phyloP scores from a whole-genome alignment of 2,113 vertebrate genomes.

The Cygnus atratus region DNA sequence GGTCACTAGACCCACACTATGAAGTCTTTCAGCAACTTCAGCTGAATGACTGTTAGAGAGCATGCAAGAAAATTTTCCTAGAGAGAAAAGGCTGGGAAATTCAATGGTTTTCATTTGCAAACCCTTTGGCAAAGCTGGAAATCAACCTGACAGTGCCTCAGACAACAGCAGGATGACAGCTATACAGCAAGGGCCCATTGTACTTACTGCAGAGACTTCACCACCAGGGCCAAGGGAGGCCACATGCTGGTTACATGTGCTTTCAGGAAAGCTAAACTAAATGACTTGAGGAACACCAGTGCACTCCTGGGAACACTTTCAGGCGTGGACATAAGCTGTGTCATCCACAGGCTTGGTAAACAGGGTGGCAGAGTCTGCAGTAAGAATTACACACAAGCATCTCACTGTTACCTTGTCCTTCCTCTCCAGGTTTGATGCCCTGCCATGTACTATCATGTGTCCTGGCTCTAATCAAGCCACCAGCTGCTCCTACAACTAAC shows the following conservation, averaged over 20 bases:
- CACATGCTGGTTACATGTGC: constrained; percentile 29
- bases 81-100: neutral
- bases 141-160: neutral
- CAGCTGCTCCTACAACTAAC: neutral
- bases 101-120: neutral
- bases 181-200: constrained; percentile 8
- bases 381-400: neutral
- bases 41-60: neutral
- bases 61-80: neutral
- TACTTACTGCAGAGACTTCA: neutral
- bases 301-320: constrained; percentile 26
- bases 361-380: neutral
- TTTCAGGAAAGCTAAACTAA: constrained; percentile 61
- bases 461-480: neutral
- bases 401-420: neutral
- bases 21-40: neutral
- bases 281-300: constrained; percentile 16
- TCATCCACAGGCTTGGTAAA: neutral
- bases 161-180: constrained; percentile 23
- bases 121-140: neutral
- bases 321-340: constrained; percentile 40
- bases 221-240: neutral
- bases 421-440: neutral
- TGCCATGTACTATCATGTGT: neutral
- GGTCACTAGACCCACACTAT: neutral